Conservation (phyloP, 2,797 vertebrate species). For the Mormyrops boulengeri region DNA sequence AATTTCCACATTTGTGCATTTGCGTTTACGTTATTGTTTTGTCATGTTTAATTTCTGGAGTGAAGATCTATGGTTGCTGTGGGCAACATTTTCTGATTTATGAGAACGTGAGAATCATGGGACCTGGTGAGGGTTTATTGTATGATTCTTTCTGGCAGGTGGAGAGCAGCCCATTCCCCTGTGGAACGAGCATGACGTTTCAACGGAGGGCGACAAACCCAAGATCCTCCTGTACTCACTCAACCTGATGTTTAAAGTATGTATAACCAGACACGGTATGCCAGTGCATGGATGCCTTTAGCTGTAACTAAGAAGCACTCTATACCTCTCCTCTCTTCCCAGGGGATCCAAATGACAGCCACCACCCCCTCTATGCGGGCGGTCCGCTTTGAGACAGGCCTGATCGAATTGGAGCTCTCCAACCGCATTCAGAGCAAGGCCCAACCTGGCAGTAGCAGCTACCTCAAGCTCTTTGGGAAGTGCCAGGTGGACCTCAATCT, state of each 20-base stretch:
- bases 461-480: conserved; percentile 96
- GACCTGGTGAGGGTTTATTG: not conserved
- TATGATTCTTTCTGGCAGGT: conserved; percentile 55
- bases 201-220: conserved; percentile 90
- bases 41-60: not conserved
- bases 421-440: conserved; percentile 96
- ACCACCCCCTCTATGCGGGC: conserved; percentile 98
- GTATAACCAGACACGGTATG: not conserved
- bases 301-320: not conserved
- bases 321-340: not conserved
- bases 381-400: conserved; percentile 91
- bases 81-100: not conserved
- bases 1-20: not conserved
- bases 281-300: not conserved
- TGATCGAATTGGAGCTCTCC: conserved; percentile 93
- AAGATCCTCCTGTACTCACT: conserved; percentile 95
- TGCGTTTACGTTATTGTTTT: not conserved
- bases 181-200: conserved; percentile 94
- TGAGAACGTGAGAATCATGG: not conserved
- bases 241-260: conserved; percentile 93
- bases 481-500: conserved; percentile 96
- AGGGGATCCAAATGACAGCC: conserved; percentile 98
- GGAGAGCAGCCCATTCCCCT: conserved; percentile 96
- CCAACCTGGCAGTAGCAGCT: conserved; percentile 88
- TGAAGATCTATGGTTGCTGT: not conserved